A percentile compares a stretch with the other conserved stretches of the same genome.
Conservation (phyloP, 2,113 vertebrate genomes). For the Pomatorhinus ruficollis region DNA sequence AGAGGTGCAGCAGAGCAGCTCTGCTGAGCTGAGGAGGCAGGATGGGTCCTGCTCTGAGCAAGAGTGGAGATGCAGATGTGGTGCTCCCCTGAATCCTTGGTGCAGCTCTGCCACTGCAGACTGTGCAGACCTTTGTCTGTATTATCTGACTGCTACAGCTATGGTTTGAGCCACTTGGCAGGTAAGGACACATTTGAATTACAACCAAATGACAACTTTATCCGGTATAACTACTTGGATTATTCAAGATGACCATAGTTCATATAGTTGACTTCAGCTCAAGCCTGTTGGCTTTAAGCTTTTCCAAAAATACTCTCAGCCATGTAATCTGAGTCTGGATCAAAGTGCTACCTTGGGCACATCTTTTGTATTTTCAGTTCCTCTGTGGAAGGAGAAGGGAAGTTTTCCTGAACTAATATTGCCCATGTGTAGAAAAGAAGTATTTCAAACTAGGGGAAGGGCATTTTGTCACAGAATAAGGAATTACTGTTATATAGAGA, state of each 20-base stretch:
- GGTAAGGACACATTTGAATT: neutral
- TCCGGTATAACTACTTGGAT: neutral
- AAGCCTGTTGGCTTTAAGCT: neutral
- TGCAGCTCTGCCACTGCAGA: neutral
- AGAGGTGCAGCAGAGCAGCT: neutral
- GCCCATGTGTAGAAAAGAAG: neutral
- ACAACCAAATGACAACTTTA: neutral
- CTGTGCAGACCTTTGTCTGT: fast-evolving
- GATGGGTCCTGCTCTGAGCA: neutral
- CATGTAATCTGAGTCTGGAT: neutral
- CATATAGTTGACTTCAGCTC: neutral
- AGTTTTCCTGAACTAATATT: neutral
- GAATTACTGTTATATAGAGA: neutral
- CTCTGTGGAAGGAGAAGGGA: neutral
- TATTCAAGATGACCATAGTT: neutral
- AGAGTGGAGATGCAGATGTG: neutral
- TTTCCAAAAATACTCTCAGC: neutral
- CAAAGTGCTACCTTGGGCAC: neutral
- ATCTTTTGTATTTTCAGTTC: neutral
- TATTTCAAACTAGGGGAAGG: neutral
- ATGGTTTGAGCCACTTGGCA: neutral
- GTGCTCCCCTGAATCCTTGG: fast-evolving
- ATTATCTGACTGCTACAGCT: neutral
- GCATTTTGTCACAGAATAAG: neutral
- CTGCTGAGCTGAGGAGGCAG: neutral